phyloP scores from a whole-genome alignment of 2,888 invertebrate species.

The Watsonalla binaria region DNA sequence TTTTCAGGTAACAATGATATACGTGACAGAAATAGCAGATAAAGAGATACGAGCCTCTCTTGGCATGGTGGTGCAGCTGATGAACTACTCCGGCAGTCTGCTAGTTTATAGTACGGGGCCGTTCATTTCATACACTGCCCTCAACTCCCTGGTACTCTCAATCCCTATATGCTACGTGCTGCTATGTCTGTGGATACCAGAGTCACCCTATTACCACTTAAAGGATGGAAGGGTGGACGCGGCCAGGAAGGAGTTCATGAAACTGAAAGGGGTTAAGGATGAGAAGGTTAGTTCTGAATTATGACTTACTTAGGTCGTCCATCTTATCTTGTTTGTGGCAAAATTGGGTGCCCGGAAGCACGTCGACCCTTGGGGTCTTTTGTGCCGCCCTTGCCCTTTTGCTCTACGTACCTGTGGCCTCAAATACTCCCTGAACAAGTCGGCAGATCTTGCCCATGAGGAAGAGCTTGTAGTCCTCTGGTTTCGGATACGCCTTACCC shows the following conservation, averaged over 20 bases:
- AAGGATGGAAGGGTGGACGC: constrained; percentile 68
- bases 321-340: too few species aligned
- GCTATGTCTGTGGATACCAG: constrained; percentile 78
- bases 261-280: constrained; percentile 62
- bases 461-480: too few species aligned
- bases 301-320: background rate
- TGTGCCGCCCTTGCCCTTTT: too few species aligned
- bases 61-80: constrained; percentile 70
- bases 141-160: constrained; percentile 63
- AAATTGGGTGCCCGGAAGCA: too few species aligned
- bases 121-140: constrained; percentile 61
- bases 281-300: constrained; percentile 44
- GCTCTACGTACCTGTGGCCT: too few species aligned
- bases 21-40: constrained; percentile 74
- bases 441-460: too few species aligned
- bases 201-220: constrained; percentile 80
- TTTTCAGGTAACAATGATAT: constrained; percentile 72
- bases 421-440: too few species aligned
- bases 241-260: constrained; percentile 62
- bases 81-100: constrained; percentile 67
- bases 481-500: too few species aligned
- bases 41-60: constrained; percentile 70
- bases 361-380: too few species aligned
- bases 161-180: constrained; percentile 69
- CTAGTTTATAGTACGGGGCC: constrained; percentile 68